These are phyloP conservation scores for Gymnoscelis rufifasciata DNA, from an alignment of 2,888 invertebrate species.

Conservation along the genomic window DNA sequence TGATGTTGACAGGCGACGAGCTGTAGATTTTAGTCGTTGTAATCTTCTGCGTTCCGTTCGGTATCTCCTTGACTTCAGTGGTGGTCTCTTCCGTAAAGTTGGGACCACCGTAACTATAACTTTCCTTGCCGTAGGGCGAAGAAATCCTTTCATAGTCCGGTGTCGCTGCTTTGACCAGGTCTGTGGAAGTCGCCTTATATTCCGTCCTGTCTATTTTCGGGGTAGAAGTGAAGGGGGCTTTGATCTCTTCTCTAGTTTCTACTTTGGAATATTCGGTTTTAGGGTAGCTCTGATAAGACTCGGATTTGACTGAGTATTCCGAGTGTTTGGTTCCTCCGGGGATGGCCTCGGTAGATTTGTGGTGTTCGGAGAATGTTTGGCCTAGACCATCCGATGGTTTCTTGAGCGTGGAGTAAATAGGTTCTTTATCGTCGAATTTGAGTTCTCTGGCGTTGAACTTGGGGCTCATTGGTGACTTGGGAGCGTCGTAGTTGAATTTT, in stretches of 20 bases:
- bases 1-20: constrained; percentile 75
- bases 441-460: constrained; percentile 74
- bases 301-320: constrained; percentile 61
- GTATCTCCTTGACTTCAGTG: constrained; percentile 75
- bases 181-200: constrained; percentile 45
- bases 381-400: constrained; percentile 65
- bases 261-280: constrained; percentile 59
- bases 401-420: constrained; percentile 63
- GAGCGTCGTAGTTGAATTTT: constrained; percentile 57
- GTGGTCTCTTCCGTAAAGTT: constrained; percentile 72
- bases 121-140: constrained; percentile 67
- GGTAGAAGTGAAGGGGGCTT: constrained; percentile 65
- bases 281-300: constrained; percentile 64
- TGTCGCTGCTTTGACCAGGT: constrained; percentile 60
- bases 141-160: constrained; percentile 66
- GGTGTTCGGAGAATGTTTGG: constrained; percentile 64
- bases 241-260: constrained; percentile 56
- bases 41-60: constrained; percentile 77
- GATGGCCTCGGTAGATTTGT: constrained; percentile 65
- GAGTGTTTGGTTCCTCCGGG: constrained; percentile 69
- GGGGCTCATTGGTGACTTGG: constrained; percentile 66
- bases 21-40: constrained; percentile 79
- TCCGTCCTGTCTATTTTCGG: constrained; percentile 58
- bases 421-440: constrained; percentile 68
- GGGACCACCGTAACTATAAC: constrained; percentile 62